Base-by-base conservation (phyloP, 2,797 vertebrate species). In the Coranthus polyacanthus region DNA sequence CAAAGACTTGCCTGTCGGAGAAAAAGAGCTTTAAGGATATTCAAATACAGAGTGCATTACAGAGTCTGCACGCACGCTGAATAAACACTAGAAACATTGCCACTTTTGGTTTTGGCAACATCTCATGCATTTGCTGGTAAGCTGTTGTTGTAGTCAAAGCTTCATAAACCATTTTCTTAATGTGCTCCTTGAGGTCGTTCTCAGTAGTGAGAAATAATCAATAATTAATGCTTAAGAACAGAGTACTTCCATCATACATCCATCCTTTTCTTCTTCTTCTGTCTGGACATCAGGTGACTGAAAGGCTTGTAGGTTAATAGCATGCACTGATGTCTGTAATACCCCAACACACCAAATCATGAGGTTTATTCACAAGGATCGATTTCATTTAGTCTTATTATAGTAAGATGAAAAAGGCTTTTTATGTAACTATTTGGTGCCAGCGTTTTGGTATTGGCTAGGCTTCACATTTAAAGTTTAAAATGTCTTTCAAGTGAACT, bases 261-360 rank as follows among this genome's bases (percentile, higher is more conserved):
- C 26, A 32, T 53, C 21, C 4, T 42, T 46, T 32, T 59, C n/a
- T 51, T 56, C 37, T 18, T 4, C 26, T 26, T 32, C 46, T 45
- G 53, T 49, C 13, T 58, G 56, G 24, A 42, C 32, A 61, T 81
- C 47, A 67, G 53, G 45, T 73, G 64, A 64, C 57, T 56, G 26
- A 45, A 22, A 37, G 22, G 12, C 20, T 9, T 34, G 50, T 12
- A n/a, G 43, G 22, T 60, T 39, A 49, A 58, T 22, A 15, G 44
- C 12, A 15, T 60, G 11, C 1, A 17, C 20, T 43, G 15, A 21
- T 22, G 37, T 42, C 68, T 58, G 34, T 17, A 4, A 52, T 12
- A 12, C 34, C 3, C 6, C 1, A 15, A 12, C 7, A 34, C 3
- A 10, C 16, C 18, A 15, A 42, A 18, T 29, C 7, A 49, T 13